phyloP scores from a whole-genome alignment of 2,797 vertebrate species.

The Anolis apletophallus region DNA sequence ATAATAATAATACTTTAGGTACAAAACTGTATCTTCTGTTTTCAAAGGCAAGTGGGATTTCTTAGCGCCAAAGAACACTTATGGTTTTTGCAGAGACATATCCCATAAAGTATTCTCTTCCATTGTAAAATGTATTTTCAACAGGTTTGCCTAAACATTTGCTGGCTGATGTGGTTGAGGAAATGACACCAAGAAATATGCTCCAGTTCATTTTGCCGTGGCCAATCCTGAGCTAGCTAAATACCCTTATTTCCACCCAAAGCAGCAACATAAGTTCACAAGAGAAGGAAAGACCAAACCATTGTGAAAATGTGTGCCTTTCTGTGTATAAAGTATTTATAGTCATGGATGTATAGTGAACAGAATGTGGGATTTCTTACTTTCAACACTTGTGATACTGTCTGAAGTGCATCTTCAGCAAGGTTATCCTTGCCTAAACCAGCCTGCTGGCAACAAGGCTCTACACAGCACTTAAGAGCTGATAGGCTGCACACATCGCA shows the following conservation, averaged over 20 bases:
- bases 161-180: neutral
- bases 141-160: neutral
- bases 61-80: neutral
- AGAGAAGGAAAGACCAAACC: no score
- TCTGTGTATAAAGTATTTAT: no score
- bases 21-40: neutral
- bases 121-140: neutral
- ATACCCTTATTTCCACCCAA: no score
- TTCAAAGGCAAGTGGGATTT: neutral
- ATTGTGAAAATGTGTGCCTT: no score
- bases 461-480: neutral
- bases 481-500: neutral
- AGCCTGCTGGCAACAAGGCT: neutral
- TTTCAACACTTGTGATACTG: neutral
- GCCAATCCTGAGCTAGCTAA: no score
- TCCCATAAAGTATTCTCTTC: neutral
- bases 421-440: neutral
- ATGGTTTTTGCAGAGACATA: neutral
- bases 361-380: no score
- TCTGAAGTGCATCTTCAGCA: neutral
- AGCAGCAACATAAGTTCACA: no score
- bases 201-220: no score
- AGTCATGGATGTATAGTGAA: no score
- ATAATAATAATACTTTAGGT: no score
- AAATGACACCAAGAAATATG: neutral